Percentiles rank a stretch among this genome's conserved stretches.
Conservation (phyloP, 2,888 invertebrate species). For the Amblyteles armatorius region DNA sequence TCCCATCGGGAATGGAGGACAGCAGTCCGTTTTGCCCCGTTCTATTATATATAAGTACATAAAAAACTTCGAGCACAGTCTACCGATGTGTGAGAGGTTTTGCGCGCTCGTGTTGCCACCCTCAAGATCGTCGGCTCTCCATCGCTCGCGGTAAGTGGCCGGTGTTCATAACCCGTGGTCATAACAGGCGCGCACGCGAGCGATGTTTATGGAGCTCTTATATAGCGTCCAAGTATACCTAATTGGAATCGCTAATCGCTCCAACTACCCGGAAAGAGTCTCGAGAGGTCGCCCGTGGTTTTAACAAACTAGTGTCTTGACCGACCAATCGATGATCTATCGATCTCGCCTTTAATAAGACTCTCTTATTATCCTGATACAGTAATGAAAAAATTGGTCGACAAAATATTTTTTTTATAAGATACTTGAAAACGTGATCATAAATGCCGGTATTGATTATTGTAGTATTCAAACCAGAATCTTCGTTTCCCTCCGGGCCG, state of each 20-base stretch:
- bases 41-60: too few species aligned
- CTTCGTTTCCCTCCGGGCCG: background rate
- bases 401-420: too few species aligned
- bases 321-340: background rate
- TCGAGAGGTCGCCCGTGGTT: constrained; percentile 49
- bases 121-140: constrained; percentile 46
- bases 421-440: too few species aligned
- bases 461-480: too few species aligned
- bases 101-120: constrained; percentile 49
- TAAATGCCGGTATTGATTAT: background rate
- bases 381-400: too few species aligned
- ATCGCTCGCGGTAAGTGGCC: constrained; percentile 60
- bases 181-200: constrained; percentile 6
- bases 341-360: background rate
- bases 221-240: constrained; percentile 53
- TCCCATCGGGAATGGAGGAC: too few species aligned
- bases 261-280: constrained; percentile 43
- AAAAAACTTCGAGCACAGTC: background rate
- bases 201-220: constrained; percentile 57
- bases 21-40: too few species aligned
- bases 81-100: constrained; percentile 32
- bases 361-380: background rate
- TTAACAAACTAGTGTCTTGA: constrained; percentile 37
- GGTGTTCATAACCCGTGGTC: constrained; percentile 40
- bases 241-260: constrained; percentile 71